Conservation (phyloP, 1,140 invertebrate genomes). For the Nasonia longicornis region DNA sequence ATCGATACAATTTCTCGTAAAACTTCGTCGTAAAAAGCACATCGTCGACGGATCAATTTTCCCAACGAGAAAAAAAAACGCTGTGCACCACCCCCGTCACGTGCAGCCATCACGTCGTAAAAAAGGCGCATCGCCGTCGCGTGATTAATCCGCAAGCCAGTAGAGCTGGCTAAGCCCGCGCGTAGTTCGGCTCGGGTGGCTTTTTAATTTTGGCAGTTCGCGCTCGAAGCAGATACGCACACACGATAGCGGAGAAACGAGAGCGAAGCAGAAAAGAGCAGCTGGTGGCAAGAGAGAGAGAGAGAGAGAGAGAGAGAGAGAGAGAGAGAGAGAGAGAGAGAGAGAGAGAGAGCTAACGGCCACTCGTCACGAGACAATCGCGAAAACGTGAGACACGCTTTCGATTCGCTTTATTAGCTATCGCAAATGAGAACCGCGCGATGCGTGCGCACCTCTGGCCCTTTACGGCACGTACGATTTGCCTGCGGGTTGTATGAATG, state of each 20-base stretch:
- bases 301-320: constrained; percentile 30
- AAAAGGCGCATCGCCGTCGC: constrained; percentile 32
- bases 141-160: constrained; percentile 42
- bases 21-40: background rate
- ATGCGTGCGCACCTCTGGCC: constrained; percentile 16
- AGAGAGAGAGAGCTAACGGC: constrained; percentile 49
- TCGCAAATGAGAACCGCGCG: constrained; percentile 18
- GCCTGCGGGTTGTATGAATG: background rate
- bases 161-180: background rate
- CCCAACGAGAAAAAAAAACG: background rate
- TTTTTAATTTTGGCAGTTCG: constrained; percentile 50
- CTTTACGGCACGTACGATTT: constrained; percentile 26
- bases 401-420: constrained; percentile 42
- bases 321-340: constrained; percentile 35
- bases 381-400: constrained; percentile 22
- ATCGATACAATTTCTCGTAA: background rate
- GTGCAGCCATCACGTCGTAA: background rate
- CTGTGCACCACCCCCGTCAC: background rate
- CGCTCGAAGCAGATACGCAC: background rate
- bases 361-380: constrained; percentile 52
- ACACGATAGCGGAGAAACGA: background rate
- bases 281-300: background rate
- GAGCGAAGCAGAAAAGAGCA: background rate
- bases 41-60: constrained; percentile 28
- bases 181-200: background rate